Percentiles rank a stretch among this genome's conserved stretches.
phyloP scores from a whole-genome alignment of 2,113 vertebrate species.

The Dendropsophus ebraccatus region DNA sequence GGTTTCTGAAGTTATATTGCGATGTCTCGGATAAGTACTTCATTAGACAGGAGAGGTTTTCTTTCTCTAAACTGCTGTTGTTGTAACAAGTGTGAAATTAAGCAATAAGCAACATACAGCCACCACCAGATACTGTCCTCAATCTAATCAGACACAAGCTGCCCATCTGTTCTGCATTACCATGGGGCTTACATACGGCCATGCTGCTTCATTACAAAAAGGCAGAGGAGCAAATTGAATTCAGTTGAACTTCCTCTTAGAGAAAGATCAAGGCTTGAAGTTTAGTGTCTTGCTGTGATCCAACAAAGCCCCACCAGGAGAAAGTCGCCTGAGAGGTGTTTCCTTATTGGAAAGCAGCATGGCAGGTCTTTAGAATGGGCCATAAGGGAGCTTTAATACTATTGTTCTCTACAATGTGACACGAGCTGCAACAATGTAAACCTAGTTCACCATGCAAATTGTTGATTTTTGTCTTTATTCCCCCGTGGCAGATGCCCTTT shows the following conservation, averaged over 20 bases:
- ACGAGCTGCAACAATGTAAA: constrained; percentile 75
- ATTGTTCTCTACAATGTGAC: constrained; percentile 79
- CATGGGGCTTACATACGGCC: constrained; percentile 72
- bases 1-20: not conserved
- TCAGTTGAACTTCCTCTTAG: constrained; percentile 76
- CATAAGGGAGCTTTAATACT: constrained; percentile 80
- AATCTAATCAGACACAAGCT: constrained; percentile 82
- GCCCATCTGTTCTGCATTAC: constrained; percentile 83
- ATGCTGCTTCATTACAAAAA: constrained; percentile 76
- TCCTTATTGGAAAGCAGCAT: constrained; percentile 86
- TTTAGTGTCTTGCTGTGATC: constrained; percentile 82
- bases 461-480: constrained; percentile 73
- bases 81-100: constrained; percentile 80
- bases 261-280: constrained; percentile 80
- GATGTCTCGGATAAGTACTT: not conserved
- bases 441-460: constrained; percentile 80
- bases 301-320: constrained; percentile 81
- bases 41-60: not conserved
- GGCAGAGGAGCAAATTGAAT: constrained; percentile 80
- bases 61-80: constrained; percentile 67
- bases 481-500: constrained; percentile 79
- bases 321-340: constrained; percentile 73
- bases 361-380: constrained; percentile 80
- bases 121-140: constrained; percentile 65
- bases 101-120: constrained; percentile 70